Percentiles rank a stretch among this genome's conserved stretches.
Conservation (phyloP, 30 jellyfish, hydroid and myxozoan species). For the Aurelia sp. region DNA sequence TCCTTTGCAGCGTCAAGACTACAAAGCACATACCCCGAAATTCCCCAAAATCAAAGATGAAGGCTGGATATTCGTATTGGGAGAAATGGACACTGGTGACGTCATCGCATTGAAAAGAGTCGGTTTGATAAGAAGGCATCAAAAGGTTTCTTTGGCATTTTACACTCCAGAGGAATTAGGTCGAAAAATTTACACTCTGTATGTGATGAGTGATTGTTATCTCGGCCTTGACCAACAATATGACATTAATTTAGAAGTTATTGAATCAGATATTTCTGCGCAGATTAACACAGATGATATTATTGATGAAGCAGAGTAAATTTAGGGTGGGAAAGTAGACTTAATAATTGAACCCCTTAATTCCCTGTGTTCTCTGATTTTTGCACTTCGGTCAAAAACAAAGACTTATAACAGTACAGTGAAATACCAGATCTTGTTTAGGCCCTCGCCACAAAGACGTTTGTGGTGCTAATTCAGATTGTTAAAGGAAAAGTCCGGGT, state of each 20-base stretch:
- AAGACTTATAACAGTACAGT: too few species aligned
- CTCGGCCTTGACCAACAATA: constrained; percentile 96
- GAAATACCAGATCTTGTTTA: too few species aligned
- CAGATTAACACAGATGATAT: constrained; percentile 60
- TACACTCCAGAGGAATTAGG: constrained; percentile 75
- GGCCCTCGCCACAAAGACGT: too few species aligned
- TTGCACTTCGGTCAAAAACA: too few species aligned
- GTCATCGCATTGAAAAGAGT: constrained; percentile 89
- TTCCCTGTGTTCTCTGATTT: too few species aligned
- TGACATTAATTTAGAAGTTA: constrained; percentile 79
- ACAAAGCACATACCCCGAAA: constrained; percentile 78
- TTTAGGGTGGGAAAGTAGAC: neutral
- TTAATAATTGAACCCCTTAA: neutral
- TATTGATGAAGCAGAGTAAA: constrained; percentile 13
- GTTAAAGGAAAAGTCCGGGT: too few species aligned
- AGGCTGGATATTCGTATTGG: constrained; percentile 94
- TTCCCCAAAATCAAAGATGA: constrained; percentile 91
- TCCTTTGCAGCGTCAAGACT: constrained; percentile 58
- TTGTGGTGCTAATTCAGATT: too few species aligned
- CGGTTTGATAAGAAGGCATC: constrained; percentile 55
- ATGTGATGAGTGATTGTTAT: constrained; percentile 86
- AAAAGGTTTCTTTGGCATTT: constrained; percentile 78
- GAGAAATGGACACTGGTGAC: constrained; percentile 82
- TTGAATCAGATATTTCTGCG: constrained; percentile 58
- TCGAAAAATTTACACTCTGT: constrained; percentile 73